Evolutionary conservation across 1,140 invertebrate genomes (phyloP), one percentile per base, ranked within the genome.

Genomic region (Stratiolaelaps scimitus): DNA sequence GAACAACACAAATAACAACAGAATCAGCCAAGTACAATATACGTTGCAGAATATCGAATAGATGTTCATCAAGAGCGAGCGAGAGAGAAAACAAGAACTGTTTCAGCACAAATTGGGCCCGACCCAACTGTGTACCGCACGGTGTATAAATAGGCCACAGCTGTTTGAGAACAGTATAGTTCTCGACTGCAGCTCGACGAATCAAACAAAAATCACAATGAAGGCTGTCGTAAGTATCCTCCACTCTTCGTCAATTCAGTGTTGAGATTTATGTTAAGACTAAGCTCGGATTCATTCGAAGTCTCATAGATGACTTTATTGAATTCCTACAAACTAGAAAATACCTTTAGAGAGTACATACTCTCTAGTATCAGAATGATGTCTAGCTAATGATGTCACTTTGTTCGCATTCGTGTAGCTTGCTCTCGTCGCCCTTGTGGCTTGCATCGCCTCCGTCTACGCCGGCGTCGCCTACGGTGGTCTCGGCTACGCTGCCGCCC

Each of bases 351-450:
- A 15, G 34, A 48, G 19, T 7, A 48, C 7, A 4, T 48, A 20
- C 4, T 23, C 4, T 26, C 26, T 23, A 15, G 1, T 26, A n/a
- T 60, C 15, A 26, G 53, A 60, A 26, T n/a, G n/a, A n/a, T n/a
- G n/a, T 17, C 53, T 23, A 15, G 19, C 26, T 15, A 60, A 15
- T 29, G 23, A 29, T 60, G 20, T 28, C 19, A 13, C 34, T 15
- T 29, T 23, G 15, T 60, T 5, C 15, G 23, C 1, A 19, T 5
- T 20, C 15, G 26, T 60, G 13, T 34, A 60, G 53, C 23, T 60
- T 60, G 53, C 53, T 60, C 53, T 60, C 53, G 20, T 60, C 47
- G 47, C 47, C 47, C 47, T 48, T 28, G 47, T 48, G 47, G 47
- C 47, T 15, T 60, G 53, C 53, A 34, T 60, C 53, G 53, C 53